Evolutionary conservation across 1,140 invertebrate species (phyloP), one percentile per base, ranked within the genome.

Genomic region (Formica selysi): DNA sequence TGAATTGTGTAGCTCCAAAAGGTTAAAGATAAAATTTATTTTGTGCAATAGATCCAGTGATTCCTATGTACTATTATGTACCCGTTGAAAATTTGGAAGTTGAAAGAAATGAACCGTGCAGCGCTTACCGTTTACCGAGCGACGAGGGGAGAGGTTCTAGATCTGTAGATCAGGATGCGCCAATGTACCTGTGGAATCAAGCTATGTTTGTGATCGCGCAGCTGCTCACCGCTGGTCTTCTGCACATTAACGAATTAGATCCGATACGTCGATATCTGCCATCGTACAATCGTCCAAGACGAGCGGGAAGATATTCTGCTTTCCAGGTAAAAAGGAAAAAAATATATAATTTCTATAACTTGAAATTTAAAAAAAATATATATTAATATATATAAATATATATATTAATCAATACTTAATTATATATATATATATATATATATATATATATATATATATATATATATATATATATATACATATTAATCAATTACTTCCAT

Each of bases 201-300:
- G 97, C 99, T 0, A 96, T 99, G 95, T 99, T 99, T 94, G 96
- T 99, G 71, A 98, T 99, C 90, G 97, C 98, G 4, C 98, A 99
- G 93, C 95, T 99, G 41, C 95, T 99, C 32, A 98, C 98, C 32
- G 97, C 97, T 71, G 97, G 98, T 51, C 95, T 99, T 22, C 95
- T 99, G 38, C 98, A 99, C 92, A 97, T 99, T 16, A 99, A 98
- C 93, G 99, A 99, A 95, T 95, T 99, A 64, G 99, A 99, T 95
- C 98, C 98, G 1, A 98, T 99, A 83, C 96, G 99, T 81, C 96
- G 99, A 61, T 99, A 99, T 95, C 96, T 99, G 76, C 99, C 99
- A 3, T 99, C 99, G 0, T 99, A 98, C 93, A 99, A 99, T 94
- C 95, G 99, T 71, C 99, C 99, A 0, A 95, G 98, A 65, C 97